A percentile compares a stretch with the other conserved stretches of the same genome.
These are phyloP conservation scores for Cyprinodon brontotheroides DNA, from an alignment of 2,113 vertebrate genomes.

Conservation along the genomic window DNA sequence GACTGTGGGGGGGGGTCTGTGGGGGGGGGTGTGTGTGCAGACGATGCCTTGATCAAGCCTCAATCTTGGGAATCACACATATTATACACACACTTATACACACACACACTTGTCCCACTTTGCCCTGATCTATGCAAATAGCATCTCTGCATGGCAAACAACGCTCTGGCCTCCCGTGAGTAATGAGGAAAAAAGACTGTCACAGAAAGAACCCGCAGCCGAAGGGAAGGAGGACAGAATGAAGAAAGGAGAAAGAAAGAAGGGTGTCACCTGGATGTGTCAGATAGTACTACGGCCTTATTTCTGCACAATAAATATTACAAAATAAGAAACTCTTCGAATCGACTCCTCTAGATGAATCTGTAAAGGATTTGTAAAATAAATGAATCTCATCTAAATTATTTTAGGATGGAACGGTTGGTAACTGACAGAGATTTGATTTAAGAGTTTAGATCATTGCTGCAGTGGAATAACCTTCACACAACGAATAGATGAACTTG, in stretches of 20 bases:
- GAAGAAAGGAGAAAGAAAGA: neutral
- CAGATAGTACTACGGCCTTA: neutral
- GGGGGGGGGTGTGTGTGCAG: conserved; percentile 25
- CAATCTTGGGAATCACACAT: conserved; percentile 56
- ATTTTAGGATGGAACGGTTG: neutral
- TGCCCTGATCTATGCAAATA: conserved; percentile 70
- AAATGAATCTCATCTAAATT: neutral
- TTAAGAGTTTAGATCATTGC: neutral
- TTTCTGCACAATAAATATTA: neutral
- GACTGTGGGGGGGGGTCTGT: neutral
- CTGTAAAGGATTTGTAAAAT: neutral
- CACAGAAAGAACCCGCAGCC: conserved; percentile 3
- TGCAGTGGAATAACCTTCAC: neutral
- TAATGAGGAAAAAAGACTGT: conserved; percentile 25
- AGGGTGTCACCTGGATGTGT: neutral
- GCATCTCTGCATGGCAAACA: conserved; percentile 70
- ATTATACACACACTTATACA: conserved; percentile 24
- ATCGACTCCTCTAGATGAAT: neutral
- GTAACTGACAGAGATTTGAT: neutral
- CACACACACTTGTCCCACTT: conserved; percentile 54
- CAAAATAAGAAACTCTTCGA: neutral
- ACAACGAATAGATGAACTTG: neutral
- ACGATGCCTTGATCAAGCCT: conserved; percentile 65
- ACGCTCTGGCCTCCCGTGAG: conserved; percentile 31
- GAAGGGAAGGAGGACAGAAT: conserved; percentile 7